These are phyloP conservation scores for Uria aalge DNA, from an alignment of 2,113 vertebrate species.

Conservation along the genomic window DNA sequence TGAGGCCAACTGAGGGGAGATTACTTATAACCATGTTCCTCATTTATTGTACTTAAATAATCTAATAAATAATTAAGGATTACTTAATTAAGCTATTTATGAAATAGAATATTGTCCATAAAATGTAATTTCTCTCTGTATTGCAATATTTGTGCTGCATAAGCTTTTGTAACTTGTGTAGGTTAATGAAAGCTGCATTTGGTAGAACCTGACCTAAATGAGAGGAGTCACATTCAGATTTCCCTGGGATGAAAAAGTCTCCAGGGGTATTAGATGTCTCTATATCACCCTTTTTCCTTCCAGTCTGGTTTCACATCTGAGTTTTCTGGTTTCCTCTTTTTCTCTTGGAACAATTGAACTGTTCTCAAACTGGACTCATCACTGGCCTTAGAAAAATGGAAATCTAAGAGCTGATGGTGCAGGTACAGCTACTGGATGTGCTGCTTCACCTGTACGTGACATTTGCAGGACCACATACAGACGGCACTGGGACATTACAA, in stretches of 20 bases:
- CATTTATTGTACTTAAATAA: not conserved
- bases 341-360: not conserved
- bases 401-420: not conserved
- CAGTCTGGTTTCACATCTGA: not conserved
- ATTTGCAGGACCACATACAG: rapidly evolving
- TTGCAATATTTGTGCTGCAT: not conserved
- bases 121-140: not conserved
- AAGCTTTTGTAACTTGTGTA: not conserved
- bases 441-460: rapidly evolving
- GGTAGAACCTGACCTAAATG: not conserved
- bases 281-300: not conserved
- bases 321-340: not conserved
- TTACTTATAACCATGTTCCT: not conserved
- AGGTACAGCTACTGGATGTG: not conserved
- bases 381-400: not conserved
- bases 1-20: not conserved
- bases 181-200: rapidly evolving
- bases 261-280: not conserved
- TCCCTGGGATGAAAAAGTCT: not conserved
- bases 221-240: not conserved
- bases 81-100: not conserved
- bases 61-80: not conserved
- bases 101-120: not conserved
- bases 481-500: not conserved
- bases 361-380: not conserved